A percentile compares a stretch with the other conserved stretches of the same genome.
Conservation (phyloP, 2,113 vertebrate genomes). For the Trichechus manatus region DNA sequence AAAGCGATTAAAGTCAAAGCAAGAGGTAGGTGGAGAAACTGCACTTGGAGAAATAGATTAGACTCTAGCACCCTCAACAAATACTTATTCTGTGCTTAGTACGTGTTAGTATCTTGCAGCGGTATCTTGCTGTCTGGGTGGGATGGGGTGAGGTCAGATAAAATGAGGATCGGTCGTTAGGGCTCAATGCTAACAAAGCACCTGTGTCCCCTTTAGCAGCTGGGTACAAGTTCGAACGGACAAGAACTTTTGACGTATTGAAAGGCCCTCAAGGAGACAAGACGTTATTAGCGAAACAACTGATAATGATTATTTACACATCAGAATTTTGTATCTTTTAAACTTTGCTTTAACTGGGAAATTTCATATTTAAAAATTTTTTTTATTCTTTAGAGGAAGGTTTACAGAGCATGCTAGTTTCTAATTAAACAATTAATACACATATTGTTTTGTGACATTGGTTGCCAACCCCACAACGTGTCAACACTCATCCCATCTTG, state of each 20-base stretch:
- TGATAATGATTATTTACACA: not conserved
- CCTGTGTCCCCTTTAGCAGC: not conserved
- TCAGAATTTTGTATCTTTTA: not conserved
- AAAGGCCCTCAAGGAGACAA: not conserved
- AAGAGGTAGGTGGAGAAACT: not conserved
- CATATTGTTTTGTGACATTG: no score
- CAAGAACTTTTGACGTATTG: not conserved
- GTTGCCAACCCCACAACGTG: no score
- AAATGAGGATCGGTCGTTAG: not conserved
- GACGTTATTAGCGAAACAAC: not conserved
- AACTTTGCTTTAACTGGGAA: not conserved
- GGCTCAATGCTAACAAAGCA: not conserved
- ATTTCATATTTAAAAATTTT: not conserved
- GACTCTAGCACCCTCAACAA: not conserved
- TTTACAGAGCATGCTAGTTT: no score
- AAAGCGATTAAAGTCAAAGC: not conserved
- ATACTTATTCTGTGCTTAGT: not conserved
- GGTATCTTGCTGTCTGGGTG: not conserved
- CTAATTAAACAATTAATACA: no score
- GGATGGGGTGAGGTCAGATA: not conserved
- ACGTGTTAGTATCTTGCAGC: not conserved
- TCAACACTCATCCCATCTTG: no score
- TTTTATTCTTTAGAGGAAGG: no score
- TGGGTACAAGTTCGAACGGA: not conserved
- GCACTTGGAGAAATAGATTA: conserved; percentile 15